Evolutionary conservation across 2,888 invertebrate genomes (phyloP).

Genomic region (Melanchra persicariae): DNA sequence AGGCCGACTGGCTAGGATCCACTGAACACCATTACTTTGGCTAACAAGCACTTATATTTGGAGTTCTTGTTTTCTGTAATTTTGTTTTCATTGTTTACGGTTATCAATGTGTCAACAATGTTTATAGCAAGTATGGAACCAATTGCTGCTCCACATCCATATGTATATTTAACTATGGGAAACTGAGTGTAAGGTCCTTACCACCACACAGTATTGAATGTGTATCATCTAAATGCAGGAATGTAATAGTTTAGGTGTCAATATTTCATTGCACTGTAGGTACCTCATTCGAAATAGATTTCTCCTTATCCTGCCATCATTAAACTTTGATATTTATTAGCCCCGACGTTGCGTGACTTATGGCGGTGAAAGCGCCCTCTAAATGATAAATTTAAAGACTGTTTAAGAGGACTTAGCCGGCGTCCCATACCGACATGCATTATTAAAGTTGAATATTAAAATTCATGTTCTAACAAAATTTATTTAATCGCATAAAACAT

Average conservation of each 20-base stretch:
- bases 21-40: conserved; percentile 55
- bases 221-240: background rate
- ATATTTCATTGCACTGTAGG: conserved; percentile 39
- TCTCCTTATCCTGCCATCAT: conserved; percentile 65
- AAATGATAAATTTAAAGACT: conserved; percentile 82
- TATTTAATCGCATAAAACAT: conserved; percentile 80
- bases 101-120: conserved; percentile 49
- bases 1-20: conserved; percentile 62
- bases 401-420: conserved; percentile 76
- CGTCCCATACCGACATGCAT: conserved; percentile 67
- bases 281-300: conserved; percentile 56
- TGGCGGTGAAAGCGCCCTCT: conserved; percentile 81
- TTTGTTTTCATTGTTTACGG: conserved; percentile 52
- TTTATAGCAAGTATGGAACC: conserved; percentile 30
- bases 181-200: conserved; percentile 1
- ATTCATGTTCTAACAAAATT: conserved; percentile 77
- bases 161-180: conserved; percentile 37
- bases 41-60: conserved; percentile 64
- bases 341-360: conserved; percentile 81
- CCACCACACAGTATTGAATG: background rate
- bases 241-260: conserved; percentile 31
- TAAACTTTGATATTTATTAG: conserved; percentile 72
- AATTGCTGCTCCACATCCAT: conserved; percentile 12
- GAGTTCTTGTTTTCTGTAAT: conserved; percentile 52
- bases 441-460: conserved; percentile 80